These are phyloP conservation scores for Lerista edwardsae DNA, from an alignment of 2,797 vertebrate species.

Conservation along the genomic window DNA sequence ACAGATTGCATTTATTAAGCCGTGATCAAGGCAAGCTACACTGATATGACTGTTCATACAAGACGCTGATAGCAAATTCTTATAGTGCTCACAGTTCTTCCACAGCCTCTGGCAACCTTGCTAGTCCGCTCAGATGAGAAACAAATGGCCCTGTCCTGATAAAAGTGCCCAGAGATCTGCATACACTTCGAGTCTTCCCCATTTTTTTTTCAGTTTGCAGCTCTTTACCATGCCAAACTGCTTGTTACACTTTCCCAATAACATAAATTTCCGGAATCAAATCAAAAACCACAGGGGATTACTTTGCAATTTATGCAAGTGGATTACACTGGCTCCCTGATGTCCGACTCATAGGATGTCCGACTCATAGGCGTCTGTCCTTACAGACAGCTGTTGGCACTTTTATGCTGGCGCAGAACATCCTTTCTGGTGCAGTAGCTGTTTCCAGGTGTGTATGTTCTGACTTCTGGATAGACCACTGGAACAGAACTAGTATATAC, in stretches of 20 bases:
- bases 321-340: too few relatives aligned
- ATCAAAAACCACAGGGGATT: too few relatives aligned
- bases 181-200: background rate
- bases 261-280: background rate
- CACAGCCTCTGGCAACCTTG: background rate
- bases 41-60: background rate
- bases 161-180: background rate
- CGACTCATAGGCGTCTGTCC: too few relatives aligned
- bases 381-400: too few relatives aligned
- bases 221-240: background rate
- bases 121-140: background rate
- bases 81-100: background rate
- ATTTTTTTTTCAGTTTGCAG: background rate
- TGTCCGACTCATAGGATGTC: too few relatives aligned
- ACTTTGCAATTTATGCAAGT: too few relatives aligned
- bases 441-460: too few relatives aligned
- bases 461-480: too few relatives aligned
- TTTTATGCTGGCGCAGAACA: too few relatives aligned
- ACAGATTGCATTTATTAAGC: background rate
- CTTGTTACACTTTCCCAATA: background rate
- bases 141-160: background rate
- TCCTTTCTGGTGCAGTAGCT: too few relatives aligned
- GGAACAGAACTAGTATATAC: too few relatives aligned
- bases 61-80: background rate
- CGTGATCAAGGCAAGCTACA: background rate